Base-by-base conservation (phyloP, 2,888 invertebrate species). In the Cyclophora albipunctata region DNA sequence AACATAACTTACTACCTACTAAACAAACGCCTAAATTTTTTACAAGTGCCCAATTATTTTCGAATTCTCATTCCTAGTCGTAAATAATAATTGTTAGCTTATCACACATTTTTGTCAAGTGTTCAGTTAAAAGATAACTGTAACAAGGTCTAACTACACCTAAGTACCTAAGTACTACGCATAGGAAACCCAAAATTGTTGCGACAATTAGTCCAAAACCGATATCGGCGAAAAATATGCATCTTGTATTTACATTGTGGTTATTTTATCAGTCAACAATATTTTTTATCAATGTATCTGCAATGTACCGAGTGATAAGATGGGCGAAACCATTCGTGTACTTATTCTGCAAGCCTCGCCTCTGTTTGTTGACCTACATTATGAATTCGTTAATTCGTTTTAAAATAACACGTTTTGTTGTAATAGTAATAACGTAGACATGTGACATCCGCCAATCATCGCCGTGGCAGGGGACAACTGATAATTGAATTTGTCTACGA, bases 271-370 rank as follows among this genome's bases (percentile, higher is more conserved):
- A 71, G 61, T 64, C 56, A 64, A 55, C 62, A 65, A 37, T 37
- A 67, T 82, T 84, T 86, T 86, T 86, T 83, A 86, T 86, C 86
- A 66, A 71, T 74, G 72, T 75, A 84, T 84, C 84, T 86, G 85
- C 84, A 84, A 78, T 71, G 74, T 78, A 71, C 71, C 64, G 57
- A 69, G 58, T 75, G 85, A 86, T 86, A 85, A 82, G 70, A 59
- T 65, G 58, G 61, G 71, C 37, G 78, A 75, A 76, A 73, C 71
- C 68, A 61, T 58, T 59, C 58, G 73, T 37, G 37, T 37, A 2
- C 37, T 68, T 78, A 77, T 84, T 86, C 84, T 67, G 86, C 85
- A 68, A 80, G 80, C 83, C 75, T 73, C 78, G 68, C 86, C 86
- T 82, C 75, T 85, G 78, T 86, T 86, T 82, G 78, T 64, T 84